These are phyloP conservation scores for Nothocercus julius DNA, from an alignment of 2,113 vertebrate species.

Conservation along the genomic window DNA sequence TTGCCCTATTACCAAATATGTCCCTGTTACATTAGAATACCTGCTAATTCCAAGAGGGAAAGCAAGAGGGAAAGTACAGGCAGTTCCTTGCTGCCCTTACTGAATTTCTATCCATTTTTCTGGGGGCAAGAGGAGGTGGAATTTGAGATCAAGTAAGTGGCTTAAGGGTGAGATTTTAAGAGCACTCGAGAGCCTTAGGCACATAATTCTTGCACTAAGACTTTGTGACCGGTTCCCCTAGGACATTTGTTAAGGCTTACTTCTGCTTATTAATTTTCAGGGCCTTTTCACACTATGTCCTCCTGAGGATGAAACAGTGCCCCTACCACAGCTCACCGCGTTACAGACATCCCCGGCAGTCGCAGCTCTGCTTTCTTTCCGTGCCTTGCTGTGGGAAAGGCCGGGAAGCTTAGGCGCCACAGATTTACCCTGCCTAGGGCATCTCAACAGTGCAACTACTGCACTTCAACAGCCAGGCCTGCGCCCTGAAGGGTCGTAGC, in stretches of 20 bases:
- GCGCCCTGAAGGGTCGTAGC: too few species aligned
- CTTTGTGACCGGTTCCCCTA: neutral
- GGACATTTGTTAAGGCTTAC: neutral
- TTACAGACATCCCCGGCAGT: neutral
- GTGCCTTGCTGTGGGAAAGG: neutral
- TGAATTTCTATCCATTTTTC: neutral
- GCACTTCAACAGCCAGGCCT: neutral
- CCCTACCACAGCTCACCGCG: neutral
- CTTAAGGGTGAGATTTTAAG: constrained; percentile 29
- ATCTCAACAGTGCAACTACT: neutral
- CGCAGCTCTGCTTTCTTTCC: neutral
- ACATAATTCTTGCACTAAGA: neutral
- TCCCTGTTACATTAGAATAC: neutral
- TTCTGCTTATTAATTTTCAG: neutral
- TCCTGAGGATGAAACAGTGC: neutral
- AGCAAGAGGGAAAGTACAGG: neutral
- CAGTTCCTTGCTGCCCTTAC: neutral
- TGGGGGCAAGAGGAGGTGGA: neutral
- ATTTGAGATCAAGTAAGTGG: neutral
- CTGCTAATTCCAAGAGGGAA: neutral
- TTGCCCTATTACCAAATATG: neutral
- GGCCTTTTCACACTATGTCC: neutral
- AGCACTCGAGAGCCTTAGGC: neutral
- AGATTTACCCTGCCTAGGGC: neutral
- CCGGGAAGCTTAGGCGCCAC: neutral